These are phyloP conservation scores for Lanistes nyassanus DNA, from an alignment of 1,140 invertebrate species.

Conservation along the genomic window DNA sequence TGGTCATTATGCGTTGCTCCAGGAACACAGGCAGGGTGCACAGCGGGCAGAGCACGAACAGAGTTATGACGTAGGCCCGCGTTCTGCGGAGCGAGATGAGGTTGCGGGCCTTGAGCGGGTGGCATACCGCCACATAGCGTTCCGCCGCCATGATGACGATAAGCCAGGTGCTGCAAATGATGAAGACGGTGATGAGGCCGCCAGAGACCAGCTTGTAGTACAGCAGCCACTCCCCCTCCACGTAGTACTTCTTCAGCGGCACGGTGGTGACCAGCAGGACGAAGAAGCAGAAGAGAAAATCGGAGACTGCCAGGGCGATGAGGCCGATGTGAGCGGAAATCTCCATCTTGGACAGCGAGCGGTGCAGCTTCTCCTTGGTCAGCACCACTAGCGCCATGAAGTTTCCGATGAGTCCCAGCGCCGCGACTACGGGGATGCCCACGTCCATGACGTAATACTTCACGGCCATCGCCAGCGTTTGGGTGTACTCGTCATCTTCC, in stretches of 20 bases:
- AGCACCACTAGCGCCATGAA: slow-evolving; percentile 60
- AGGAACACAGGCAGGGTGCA: slow-evolving; percentile 59
- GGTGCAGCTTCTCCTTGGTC: slow-evolving; percentile 58
- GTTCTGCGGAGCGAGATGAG: slow-evolving; percentile 57
- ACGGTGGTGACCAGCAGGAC: slow-evolving; percentile 55
- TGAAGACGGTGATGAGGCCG: slow-evolving; percentile 62
- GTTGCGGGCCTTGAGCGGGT: slow-evolving; percentile 61
- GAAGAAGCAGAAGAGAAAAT: slow-evolving; percentile 62
- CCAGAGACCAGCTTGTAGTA: slow-evolving; percentile 52
- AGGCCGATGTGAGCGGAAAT: slow-evolving; percentile 62
- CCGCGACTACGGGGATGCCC: slow-evolving; percentile 53
- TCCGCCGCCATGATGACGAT: slow-evolving; percentile 64
- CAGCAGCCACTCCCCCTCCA: slow-evolving; percentile 30
- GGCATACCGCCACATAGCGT: slow-evolving; percentile 62
- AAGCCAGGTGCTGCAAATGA: slow-evolving; percentile 62
- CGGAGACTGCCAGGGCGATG: slow-evolving; percentile 61
- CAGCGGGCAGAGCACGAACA: slow-evolving; percentile 50
- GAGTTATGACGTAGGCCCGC: slow-evolving; percentile 49
- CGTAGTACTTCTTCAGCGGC: slow-evolving; percentile 42
- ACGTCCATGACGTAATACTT: slow-evolving; percentile 50
- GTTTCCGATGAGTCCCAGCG: slow-evolving; percentile 58
- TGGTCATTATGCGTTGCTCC: slow-evolving; percentile 47
- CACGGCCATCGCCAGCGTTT: slow-evolving; percentile 34
- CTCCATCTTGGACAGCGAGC: slow-evolving; percentile 61
- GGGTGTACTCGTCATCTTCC: slow-evolving; percentile 19